Evolutionary conservation across 2,113 vertebrate species (phyloP).

Genomic region (Dasyurus viverrinus): DNA sequence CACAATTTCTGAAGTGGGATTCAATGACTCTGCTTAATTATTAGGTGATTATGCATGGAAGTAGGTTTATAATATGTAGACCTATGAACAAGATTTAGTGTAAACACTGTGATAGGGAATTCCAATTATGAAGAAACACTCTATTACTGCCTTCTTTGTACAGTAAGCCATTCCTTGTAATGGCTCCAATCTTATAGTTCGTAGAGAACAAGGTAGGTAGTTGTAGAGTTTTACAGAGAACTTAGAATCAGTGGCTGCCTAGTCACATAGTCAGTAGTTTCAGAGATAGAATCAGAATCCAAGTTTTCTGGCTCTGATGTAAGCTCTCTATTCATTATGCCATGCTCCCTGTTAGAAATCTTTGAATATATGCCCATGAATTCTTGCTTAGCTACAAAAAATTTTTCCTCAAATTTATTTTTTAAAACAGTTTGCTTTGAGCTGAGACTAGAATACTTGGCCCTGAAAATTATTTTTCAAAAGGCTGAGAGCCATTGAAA

Average conservation of each 20-base stretch:
- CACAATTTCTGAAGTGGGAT: background rate
- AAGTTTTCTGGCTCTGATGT: background rate
- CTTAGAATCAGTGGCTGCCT: background rate
- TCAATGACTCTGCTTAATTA: background rate
- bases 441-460: conserved; percentile 3
- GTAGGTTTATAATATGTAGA: background rate
- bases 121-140: background rate
- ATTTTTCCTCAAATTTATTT: conserved; percentile 34
- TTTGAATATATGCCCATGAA: background rate
- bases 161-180: background rate
- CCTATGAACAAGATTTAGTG: background rate
- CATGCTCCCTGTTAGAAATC: background rate
- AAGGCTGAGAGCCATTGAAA: conserved; percentile 48
- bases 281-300: background rate
- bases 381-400: conserved; percentile 17
- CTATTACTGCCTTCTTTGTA: background rate
- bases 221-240: background rate
- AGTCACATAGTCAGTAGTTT: background rate
- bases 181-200: background rate
- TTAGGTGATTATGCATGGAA: background rate
- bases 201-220: background rate
- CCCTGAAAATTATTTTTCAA: conserved; percentile 34
- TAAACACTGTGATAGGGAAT: background rate
- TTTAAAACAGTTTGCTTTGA: conserved; percentile 40
- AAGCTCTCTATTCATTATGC: background rate